Base-by-base conservation (phyloP, 2,888 invertebrate species). In the Linnaemya tessellans region DNA sequence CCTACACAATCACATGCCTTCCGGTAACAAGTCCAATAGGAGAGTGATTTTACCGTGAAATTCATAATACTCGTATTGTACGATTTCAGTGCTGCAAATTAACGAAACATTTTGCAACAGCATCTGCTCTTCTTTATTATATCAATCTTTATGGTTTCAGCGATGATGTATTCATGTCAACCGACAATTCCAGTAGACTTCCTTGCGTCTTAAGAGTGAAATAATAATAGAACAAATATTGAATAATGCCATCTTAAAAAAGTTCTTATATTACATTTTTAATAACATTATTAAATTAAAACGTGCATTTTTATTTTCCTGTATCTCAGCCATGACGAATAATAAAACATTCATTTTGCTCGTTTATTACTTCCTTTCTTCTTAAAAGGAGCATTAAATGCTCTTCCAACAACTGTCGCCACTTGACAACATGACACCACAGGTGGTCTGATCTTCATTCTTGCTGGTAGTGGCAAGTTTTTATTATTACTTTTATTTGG, bases 381-480 rank as follows among this genome's bases (percentile, higher is more conserved):
- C 22, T 43, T 0, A n/a, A 41, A 62, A 62, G 70, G 0, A 54
- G 43, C 11, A 62, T 35, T 64, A 80, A 71, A 54, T 79, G 41
- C 43, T 71, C 54, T 4, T 46, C 43, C 41, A 35, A 22, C 62
- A 80, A 64, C 20, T 38, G 11, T 64, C 35, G 35, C 10, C 22
- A 25, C 43, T 13, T 54, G 43, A 79, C 38, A 56, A 46, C 38
- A 56, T 18, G 56, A 73, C 56, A 64, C 80, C 80, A 80, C 71
- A 71, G 71, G 80, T 80, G 80, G 71, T 43, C 43, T 54, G 18
- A 18, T 64, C 25, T 56, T 54, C 11, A 51, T 71, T 56, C 30
- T 43, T 41, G 20, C 13, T 58, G n/a, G 38, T 58, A 68, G 43
- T 22, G 20, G 43, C 7, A 9, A 9, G 11, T 10, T 4, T 62